Evolutionary conservation across 2,888 invertebrate genomes (phyloP).

Genomic region (Mythimna pallens): DNA sequence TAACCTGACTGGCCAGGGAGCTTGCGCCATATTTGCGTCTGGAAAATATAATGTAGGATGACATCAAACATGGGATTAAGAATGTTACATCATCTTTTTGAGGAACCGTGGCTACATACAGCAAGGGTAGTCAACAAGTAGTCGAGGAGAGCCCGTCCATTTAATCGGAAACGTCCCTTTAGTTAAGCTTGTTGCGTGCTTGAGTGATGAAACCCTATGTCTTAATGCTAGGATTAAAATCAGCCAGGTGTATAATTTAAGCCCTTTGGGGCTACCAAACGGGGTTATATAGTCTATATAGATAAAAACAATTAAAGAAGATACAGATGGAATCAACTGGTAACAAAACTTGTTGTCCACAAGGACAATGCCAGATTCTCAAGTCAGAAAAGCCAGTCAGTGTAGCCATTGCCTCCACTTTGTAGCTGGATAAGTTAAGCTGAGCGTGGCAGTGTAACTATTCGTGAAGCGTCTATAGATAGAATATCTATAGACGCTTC

Average conservation of each 20-base stretch:
- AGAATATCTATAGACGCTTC: too few species aligned
- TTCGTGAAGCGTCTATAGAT: too few species aligned
- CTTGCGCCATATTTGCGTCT: constrained; percentile 83
- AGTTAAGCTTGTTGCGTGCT: constrained; percentile 13
- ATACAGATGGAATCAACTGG: neutral
- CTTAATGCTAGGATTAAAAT: constrained; percentile 7
- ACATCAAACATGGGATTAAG: neutral
- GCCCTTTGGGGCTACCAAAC: too few species aligned
- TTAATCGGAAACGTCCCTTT: constrained; percentile 5
- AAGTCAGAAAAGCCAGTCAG: too few species aligned
- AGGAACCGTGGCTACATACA: too few species aligned
- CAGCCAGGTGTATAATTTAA: neutral
- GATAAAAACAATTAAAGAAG: neutral
- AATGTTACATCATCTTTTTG: neutral
- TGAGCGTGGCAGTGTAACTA: too few species aligned
- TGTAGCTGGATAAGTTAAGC: too few species aligned
- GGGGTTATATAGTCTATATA: too few species aligned
- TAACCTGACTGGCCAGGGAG: constrained; percentile 91
- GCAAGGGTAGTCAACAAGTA: neutral
- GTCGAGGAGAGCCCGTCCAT: neutral
- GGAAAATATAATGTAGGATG: neutral
- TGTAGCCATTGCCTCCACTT: too few species aligned
- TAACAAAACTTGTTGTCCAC: neutral
- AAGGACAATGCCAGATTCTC: too few species aligned
- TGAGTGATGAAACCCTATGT: constrained; percentile 14